Conservation (phyloP, 2,797 vertebrate species). For the Schizopygopsis pylzovi region DNA sequence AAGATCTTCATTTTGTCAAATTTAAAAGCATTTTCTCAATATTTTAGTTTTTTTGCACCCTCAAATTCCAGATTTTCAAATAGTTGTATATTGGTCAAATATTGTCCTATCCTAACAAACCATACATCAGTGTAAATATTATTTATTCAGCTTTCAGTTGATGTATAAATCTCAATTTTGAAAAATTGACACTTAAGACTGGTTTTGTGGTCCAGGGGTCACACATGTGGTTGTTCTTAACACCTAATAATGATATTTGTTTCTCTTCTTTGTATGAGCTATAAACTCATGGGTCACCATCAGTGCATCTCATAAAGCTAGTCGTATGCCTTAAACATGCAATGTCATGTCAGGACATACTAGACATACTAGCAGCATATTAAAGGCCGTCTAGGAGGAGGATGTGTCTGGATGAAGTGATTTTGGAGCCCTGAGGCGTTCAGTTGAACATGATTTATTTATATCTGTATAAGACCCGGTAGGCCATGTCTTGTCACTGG, state of each 20-base stretch:
- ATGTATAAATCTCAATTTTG: too few species aligned
- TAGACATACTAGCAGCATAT: constrained; percentile 39
- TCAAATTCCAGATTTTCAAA: too few species aligned
- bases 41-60: too few species aligned
- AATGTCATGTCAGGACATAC: constrained; percentile 40
- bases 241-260: background rate
- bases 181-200: too few species aligned
- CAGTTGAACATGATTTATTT: constrained; percentile 42
- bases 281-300: background rate
- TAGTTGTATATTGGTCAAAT: too few species aligned
- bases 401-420: constrained; percentile 22
- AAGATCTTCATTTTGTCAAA: too few species aligned
- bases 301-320: background rate
- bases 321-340: constrained; percentile 30
- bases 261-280: background rate
- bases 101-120: too few species aligned
- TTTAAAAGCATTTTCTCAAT: too few species aligned
- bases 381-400: background rate
- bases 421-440: constrained; percentile 19
- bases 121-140: too few species aligned
- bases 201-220: too few species aligned
- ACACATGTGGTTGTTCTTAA: background rate
- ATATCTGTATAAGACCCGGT: constrained; percentile 22
- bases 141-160: too few species aligned
- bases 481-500: constrained; percentile 13